Evolutionary conservation across 2,113 vertebrate species (phyloP).

Genomic region (Hucho hucho): DNA sequence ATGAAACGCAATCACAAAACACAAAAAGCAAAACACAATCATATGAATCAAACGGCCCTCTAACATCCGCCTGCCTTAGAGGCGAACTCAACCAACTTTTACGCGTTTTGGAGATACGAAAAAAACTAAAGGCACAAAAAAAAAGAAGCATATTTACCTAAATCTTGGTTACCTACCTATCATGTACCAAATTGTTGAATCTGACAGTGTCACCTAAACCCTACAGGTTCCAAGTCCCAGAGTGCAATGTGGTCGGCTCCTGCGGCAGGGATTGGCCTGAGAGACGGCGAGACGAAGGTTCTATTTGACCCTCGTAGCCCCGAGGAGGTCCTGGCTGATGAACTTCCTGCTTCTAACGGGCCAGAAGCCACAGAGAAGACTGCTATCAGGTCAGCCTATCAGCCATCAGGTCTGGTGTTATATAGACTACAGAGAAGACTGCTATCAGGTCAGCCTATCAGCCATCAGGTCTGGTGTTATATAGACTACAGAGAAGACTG

Average conservation of each 20-base stretch:
- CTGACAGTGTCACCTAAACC: background rate
- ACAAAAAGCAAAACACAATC: no score
- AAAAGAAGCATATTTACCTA: no score
- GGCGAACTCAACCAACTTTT: no score
- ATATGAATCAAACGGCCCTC: no score
- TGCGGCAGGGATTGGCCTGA: constrained; percentile 81
- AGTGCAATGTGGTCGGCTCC: constrained; percentile 88
- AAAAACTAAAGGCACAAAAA: no score
- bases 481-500: background rate
- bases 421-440: background rate
- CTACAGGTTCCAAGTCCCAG: constrained; percentile 92
- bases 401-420: background rate
- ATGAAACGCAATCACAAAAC: no score
- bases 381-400: constrained; percentile 87
- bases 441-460: background rate
- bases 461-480: background rate
- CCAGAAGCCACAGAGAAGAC: constrained; percentile 89
- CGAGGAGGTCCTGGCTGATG: constrained; percentile 91
- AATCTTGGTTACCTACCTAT: no score
- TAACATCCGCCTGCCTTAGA: no score
- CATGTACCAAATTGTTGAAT: background rate
- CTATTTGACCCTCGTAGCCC: constrained; percentile 79
- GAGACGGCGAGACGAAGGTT: constrained; percentile 77
- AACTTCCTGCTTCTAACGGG: constrained; percentile 80
- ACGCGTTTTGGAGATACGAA: no score